Evolutionary conservation across 2,888 invertebrate genomes (phyloP), one percentile per base, ranked within the genome.

Genomic region (Drosophila robusta): DNA sequence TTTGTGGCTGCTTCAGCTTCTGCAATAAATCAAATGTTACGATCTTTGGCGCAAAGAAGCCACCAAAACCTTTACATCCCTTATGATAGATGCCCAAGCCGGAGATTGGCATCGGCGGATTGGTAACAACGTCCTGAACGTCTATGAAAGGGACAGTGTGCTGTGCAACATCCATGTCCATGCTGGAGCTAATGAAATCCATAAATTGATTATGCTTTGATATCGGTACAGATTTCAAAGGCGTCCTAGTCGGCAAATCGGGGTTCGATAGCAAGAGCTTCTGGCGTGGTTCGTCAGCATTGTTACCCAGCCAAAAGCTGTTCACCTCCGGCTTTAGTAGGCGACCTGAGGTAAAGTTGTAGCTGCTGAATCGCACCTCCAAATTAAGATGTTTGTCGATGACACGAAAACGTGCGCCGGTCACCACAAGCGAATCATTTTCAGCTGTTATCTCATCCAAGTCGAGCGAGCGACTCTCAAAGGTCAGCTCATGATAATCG

Each of bases 121-220:
- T 90, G 0, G 96, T 95, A 60, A 94, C 92, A 0, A 97, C 94
- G 4, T 95, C 94, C 90, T 97, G 97, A 67, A 95, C 93, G 90
- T 97, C 97, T 16, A 97, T 90, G 90, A 95, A 97, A 0, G 97
- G 97, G 57, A 97, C 95, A 0, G 97, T 96, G 73, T 94, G 95
- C 92, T 97, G 97, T 0, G 95, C 96, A 0, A 94, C 96, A 92
- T 97, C 97, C n/a, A 94, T 94, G 18, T 94, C 94, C 50, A 95
- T 93, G 91, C 95, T 95, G 0, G 95, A 94, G 81, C 96, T 93
- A 0, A 94, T 94, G 91, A 96, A 96, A 83, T 95, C 94, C 36
- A 96, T 85, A 91, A 93, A 96, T 88, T 95, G 95, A 90, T 96
- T 95, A 66, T 94, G 92, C 1, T 90, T 90, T 0, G 95, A 95